Evolutionary conservation across 2,888 invertebrate genomes (phyloP), one percentile per base, ranked within the genome.

Genomic region (Aphrophora alni): DNA sequence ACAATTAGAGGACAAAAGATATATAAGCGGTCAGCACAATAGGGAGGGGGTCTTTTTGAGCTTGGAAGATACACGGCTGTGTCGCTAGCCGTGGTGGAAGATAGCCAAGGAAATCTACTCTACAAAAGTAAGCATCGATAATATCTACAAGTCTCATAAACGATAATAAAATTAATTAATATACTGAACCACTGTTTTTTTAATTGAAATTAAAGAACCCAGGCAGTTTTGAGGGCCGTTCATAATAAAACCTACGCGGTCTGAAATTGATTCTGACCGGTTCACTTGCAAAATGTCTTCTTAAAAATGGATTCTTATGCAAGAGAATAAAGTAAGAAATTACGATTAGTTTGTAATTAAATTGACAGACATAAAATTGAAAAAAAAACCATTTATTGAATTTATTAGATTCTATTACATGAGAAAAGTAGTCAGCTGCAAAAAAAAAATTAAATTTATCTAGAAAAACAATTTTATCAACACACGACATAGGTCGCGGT

Each of bases 221-320:
- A n/a, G n/a, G n/a, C n/a, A n/a, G n/a, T n/a, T n/a, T n/a, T n/a
- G n/a, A n/a, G n/a, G n/a, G n/a, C n/a, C n/a, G n/a, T n/a, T n/a
- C n/a, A n/a, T n/a, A n/a, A n/a, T n/a, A n/a, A n/a, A n/a, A 68
- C 68, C 68, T 68, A 70, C 70, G 21, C 21, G 21, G 70, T 14
- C 24, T 21, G 17, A 21, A 70, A 70, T 70, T 70, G 68, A 3
- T 68, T 24, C 68, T 68, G 68, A 68, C 10, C 68, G 68, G 68
- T 68, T 68, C 68, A 68, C 68, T 68, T 68, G 68, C 68, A 70
- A 70, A 21, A 70, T 70, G 70, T 70, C 70, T 70, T 70, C 70
- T 70, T 70, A 70, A 70, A 70, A 70, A 70, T 70, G 70, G 70
- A 70, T 70, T 70, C 70, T 70, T 70, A 21, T 70, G 70, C 27